Evolutionary conservation across 2,797 vertebrate species (phyloP), one percentile per base, ranked within the genome.

Genomic region (Kryptopterus vitreolus): DNA sequence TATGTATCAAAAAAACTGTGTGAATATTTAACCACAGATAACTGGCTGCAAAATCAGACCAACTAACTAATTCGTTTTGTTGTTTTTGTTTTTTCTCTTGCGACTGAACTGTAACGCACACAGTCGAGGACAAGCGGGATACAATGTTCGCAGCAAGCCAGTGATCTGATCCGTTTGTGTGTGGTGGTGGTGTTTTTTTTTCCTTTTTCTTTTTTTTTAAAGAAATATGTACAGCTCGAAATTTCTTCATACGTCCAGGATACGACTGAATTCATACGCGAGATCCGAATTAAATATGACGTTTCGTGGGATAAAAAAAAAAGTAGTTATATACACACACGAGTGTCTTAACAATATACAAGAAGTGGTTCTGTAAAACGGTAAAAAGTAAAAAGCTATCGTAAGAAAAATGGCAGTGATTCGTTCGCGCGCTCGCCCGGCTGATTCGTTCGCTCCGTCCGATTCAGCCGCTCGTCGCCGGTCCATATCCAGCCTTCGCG

Each of bases 361-460:
- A 94, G 94, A 96, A 94, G 92, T 94, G 93, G 94, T 93, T 88
- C n/a, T 93, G 92, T 94, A 95, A 96, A 94, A 95, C 95, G 94
- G 91, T 92, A 91, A 93, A 93, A 91, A 93, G 90, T 94, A 94
- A 95, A 94, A 95, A 94, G 90, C 89, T 91, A 86, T 91, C 83
- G 87, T 94, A 93, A 91, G 96, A 95, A 97, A 97, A 97, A 97
- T 95, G 96, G 97, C 96, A 96, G 96, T 96, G 94, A 95, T 94
- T 87, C 89, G 90, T 91, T 91, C 91, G 89, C 87, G 88, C 22
- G 81, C 29, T 89, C 87, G 8, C 16, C 76, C 43, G 72, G 71
- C 50, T 38, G 71, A 81, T 84, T 83, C 73, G 63, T 48, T 77
- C 73, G 58, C 48, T 79, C 79, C 15, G 26, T 81, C 72, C 26